phyloP scores from a whole-genome alignment of 2,888 invertebrate species.

The Druceiella hillmani region DNA sequence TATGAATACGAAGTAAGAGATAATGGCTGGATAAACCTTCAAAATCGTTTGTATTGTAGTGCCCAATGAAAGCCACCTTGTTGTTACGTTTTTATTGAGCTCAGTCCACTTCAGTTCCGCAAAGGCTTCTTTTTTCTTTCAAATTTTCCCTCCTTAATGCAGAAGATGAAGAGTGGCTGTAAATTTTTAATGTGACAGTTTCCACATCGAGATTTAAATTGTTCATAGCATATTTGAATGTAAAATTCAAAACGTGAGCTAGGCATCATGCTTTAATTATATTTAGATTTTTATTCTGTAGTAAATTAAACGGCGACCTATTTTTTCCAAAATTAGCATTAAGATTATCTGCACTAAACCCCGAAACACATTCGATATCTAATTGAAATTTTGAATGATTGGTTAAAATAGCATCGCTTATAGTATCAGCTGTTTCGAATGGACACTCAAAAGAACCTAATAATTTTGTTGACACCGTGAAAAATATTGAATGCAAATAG shows the following conservation, averaged over 20 bases:
- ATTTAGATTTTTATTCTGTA: constrained; percentile 2
- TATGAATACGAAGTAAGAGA: too few relatives aligned
- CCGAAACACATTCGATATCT: constrained; percentile 3
- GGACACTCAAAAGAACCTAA: constrained; percentile 2
- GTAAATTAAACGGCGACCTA: constrained; percentile 1
- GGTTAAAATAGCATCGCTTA: constrained; percentile 4
- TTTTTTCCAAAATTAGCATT: constrained; percentile 2
- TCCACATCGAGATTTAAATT: not conserved
- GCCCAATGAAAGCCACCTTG: too few relatives aligned
- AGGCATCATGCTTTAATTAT: constrained; percentile 4
- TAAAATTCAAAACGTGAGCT: constrained; percentile 4
- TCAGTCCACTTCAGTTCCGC: too few relatives aligned
- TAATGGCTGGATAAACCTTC: too few relatives aligned
- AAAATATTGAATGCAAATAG: not conserved
- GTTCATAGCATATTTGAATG: constrained; percentile 4
- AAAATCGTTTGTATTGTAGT: too few relatives aligned
- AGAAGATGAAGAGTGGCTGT: too few relatives aligned
- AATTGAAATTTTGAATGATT: constrained; percentile 4
- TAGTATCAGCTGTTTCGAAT: constrained; percentile 4
- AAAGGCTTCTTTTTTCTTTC: too few relatives aligned
- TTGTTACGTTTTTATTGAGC: too few relatives aligned
- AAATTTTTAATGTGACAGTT: constrained; percentile 3
- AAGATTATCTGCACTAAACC: constrained; percentile 2
- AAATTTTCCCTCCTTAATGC: too few relatives aligned
- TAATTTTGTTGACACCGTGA: not conserved